A percentile compares a stretch with the other conserved stretches of the same genome.
Conservation (phyloP, 2,797 vertebrate genomes). For the Neopelma chrysocephalum region DNA sequence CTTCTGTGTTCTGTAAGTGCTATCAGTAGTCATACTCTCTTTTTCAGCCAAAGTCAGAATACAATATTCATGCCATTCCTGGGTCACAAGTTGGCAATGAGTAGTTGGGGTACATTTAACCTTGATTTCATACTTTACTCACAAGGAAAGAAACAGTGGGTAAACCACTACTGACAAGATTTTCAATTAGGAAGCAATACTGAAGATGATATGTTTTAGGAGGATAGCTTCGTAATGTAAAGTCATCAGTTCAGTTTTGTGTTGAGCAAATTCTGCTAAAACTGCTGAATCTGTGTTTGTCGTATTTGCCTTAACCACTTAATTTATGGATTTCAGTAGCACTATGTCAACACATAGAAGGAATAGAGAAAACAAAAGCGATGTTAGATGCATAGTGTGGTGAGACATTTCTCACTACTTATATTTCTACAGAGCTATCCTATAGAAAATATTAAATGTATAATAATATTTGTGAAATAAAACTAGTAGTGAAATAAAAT, state of each 20-base stretch:
- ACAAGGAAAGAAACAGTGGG: neutral
- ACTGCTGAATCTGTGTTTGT: neutral
- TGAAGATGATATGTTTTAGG: rapidly evolving
- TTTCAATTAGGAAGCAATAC: neutral
- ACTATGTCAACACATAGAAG: neutral
- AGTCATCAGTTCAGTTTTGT: neutral
- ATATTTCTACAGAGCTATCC: neutral
- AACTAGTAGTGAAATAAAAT: neutral
- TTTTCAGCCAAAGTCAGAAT: neutral
- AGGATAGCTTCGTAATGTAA: neutral
- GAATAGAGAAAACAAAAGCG: neutral
- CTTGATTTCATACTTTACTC: neutral
- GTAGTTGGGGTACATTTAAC: neutral
- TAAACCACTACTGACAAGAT: neutral
- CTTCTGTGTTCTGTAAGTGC: neutral
- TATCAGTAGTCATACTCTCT: neutral
- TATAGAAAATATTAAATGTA: neutral
- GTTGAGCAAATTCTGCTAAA: neutral
- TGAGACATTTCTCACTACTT: neutral
- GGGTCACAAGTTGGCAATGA: neutral
- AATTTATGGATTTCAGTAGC: neutral
- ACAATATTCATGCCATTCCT: neutral
- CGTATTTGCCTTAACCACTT: neutral
- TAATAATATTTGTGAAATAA: neutral
- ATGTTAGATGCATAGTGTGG: neutral